Evolutionary conservation across 2,888 invertebrate genomes (phyloP).

Genomic region (Drosophila formosana): DNA sequence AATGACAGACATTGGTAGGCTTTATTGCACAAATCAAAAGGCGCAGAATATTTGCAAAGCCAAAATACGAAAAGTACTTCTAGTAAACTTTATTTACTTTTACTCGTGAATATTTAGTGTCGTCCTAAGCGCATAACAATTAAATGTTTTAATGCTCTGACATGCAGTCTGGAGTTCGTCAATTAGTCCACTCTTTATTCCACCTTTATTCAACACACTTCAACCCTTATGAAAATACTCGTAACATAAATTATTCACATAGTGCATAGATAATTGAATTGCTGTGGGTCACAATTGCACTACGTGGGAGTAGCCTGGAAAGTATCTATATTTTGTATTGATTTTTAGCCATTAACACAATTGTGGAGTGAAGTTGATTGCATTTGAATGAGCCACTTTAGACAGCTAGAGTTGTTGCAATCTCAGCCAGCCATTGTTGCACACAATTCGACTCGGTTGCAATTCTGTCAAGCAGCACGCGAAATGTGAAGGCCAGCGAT

Average conservation of each 20-base stretch:
- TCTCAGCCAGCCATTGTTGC: constrained; percentile 49
- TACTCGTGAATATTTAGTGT: background rate
- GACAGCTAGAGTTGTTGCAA: constrained; percentile 35
- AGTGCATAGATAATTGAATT: constrained; percentile 2
- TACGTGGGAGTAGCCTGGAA: constrained; percentile 16
- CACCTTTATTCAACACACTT: background rate
- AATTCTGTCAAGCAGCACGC: constrained; percentile 60
- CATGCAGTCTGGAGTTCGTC: background rate
- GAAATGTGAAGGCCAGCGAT: constrained; percentile 60
- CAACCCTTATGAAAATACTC: background rate
- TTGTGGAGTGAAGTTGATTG: constrained; percentile 25
- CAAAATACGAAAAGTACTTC: too few species aligned
- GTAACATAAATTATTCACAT: constrained; percentile 10
- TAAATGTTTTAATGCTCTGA: background rate
- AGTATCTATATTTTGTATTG: constrained; percentile 4
- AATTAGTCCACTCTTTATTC: constrained; percentile 2
- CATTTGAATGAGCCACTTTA: constrained; percentile 22
- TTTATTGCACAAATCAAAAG: background rate
- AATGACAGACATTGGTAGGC: constrained; percentile 2
- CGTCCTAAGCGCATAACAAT: background rate
- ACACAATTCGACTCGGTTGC: constrained; percentile 53
- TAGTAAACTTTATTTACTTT: too few species aligned
- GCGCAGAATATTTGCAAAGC: too few species aligned
- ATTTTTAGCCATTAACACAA: constrained; percentile 12
- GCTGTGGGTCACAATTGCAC: background rate